Conservation (phyloP, 2,797 vertebrate genomes). For the Rhinogobio ventralis region DNA sequence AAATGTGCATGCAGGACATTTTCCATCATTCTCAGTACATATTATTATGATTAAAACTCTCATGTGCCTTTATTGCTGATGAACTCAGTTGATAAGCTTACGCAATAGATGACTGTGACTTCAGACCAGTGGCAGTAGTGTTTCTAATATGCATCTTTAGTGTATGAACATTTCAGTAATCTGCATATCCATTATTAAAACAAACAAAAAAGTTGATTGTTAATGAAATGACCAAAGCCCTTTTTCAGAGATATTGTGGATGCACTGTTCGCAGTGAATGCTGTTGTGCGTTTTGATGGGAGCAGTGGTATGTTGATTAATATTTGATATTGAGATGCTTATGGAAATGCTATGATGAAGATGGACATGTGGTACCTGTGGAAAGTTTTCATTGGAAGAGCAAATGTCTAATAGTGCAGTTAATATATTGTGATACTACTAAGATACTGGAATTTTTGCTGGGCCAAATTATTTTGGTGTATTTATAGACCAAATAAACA, state of each 20-base stretch:
- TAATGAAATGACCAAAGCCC: slow-evolving; percentile 57
- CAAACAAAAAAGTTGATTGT: slow-evolving; percentile 4
- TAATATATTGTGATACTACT: neutral
- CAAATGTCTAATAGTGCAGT: neutral
- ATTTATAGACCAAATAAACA: neutral
- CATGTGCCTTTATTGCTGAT: neutral
- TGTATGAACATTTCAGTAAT: neutral
- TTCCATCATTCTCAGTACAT: slow-evolving; percentile 24
- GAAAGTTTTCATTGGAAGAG: slow-evolving; percentile 5
- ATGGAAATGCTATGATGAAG: neutral
- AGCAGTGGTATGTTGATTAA: slow-evolving; percentile 36
- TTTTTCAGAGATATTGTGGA: slow-evolving; percentile 26
- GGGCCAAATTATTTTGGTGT: slow-evolving; percentile 34
- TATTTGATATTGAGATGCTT: slow-evolving; percentile 1
- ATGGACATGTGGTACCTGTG: neutral
- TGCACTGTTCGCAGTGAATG: slow-evolving; percentile 19
- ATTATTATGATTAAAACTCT: slow-evolving; percentile 4
- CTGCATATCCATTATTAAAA: neutral
- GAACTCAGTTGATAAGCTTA: neutral
- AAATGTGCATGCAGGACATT: slow-evolving; percentile 34
- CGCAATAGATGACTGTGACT: slow-evolving; percentile 15
- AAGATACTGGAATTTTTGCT: slow-evolving; percentile 14
- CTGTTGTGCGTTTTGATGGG: slow-evolving; percentile 50
- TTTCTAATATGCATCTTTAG: neutral
- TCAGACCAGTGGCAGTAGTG: neutral